Conservation (phyloP, 1,140 invertebrate genomes). For the Stratiolaelaps scimitus region DNA sequence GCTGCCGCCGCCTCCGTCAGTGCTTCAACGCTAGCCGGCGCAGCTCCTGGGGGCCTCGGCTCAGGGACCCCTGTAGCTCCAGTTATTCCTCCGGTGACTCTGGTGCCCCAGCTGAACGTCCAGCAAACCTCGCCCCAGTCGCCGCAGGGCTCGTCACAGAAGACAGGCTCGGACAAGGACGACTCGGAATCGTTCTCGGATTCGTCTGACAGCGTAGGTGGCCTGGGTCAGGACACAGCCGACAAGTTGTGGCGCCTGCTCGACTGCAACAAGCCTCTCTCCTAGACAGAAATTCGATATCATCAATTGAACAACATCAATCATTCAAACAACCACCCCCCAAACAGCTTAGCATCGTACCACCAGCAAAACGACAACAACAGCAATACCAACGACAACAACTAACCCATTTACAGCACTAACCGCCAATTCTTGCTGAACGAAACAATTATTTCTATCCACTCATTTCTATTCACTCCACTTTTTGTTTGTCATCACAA, state of each 20-base stretch:
- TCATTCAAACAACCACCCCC: no score
- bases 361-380: no score
- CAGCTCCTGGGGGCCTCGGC: neutral
- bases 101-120: conserved; percentile 26
- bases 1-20: neutral
- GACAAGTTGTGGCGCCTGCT: conserved; percentile 12
- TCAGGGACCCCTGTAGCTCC: neutral
- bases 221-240: neutral
- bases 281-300: no score
- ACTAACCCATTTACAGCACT: no score
- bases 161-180: conserved; percentile 24
- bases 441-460: no score
- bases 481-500: no score
- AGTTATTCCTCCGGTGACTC: conserved; percentile 3
- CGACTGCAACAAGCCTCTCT: neutral
- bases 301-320: no score
- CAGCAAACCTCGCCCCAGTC: conserved; percentile 26
- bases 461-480: no score
- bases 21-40: neutral
- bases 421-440: no score
- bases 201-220: conserved; percentile 27
- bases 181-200: conserved; percentile 26
- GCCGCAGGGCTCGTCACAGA: conserved; percentile 26
- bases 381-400: no score
- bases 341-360: no score